Percentiles rank a stretch among this genome's conserved stretches.
Conservation (phyloP, 2,797 vertebrate genomes). For the Distichodus sexfasciatus region DNA sequence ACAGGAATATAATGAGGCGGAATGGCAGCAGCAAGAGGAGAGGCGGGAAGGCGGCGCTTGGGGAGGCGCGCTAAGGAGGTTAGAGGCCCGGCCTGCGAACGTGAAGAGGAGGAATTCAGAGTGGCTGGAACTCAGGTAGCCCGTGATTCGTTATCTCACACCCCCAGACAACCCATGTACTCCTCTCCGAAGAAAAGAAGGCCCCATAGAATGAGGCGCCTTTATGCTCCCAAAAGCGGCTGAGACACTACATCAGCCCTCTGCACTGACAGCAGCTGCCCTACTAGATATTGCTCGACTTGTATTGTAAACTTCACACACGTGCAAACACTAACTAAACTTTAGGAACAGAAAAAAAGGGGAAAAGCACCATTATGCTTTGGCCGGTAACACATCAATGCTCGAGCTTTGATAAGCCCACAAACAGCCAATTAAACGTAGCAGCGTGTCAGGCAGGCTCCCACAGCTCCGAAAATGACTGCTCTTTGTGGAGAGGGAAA, state of each 20-base stretch:
- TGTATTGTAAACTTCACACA: background rate
- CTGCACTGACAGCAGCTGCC: background rate
- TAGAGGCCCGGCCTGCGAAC: constrained; percentile 24
- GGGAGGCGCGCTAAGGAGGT: background rate
- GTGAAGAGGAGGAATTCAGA: constrained; percentile 13
- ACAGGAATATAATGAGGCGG: constrained; percentile 48
- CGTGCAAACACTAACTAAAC: background rate
- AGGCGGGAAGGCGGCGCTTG: constrained; percentile 26
- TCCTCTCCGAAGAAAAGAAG: background rate
- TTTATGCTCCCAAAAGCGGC: constrained; percentile 1
- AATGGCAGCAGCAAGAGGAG: constrained; percentile 52
- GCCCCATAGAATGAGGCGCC: background rate
- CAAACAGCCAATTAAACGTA: constrained; percentile 52
- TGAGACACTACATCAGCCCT: background rate
- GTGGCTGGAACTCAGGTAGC: constrained; percentile 36
- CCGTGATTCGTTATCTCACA: constrained; percentile 31
- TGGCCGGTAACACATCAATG: constrained; percentile 38
- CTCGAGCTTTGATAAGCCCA: constrained; percentile 54
- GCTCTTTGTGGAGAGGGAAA: constrained; percentile 13
- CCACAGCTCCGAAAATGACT: background rate
- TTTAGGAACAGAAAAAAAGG: constrained; percentile 13
- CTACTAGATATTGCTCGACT: constrained; percentile 4
- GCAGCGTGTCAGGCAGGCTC: constrained; percentile 23
- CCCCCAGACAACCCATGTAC: constrained; percentile 26
- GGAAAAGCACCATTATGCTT: constrained; percentile 15